phyloP scores from a whole-genome alignment of 1,140 invertebrate genomes.

The Cydia strobilella region DNA sequence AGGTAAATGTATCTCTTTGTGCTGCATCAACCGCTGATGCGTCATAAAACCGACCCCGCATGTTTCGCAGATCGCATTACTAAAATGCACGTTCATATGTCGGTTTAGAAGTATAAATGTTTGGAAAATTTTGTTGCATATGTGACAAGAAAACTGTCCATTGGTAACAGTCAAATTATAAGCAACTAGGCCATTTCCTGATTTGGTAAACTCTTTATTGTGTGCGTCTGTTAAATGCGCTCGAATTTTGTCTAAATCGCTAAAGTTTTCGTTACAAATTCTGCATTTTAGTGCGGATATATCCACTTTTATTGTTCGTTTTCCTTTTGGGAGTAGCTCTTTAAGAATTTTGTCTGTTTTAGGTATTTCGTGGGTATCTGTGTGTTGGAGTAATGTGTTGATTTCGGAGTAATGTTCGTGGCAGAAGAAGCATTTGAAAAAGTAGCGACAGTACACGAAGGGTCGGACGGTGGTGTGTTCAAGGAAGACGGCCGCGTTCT shows the following conservation, averaged over 20 bases:
- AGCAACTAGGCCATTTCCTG: constrained; percentile 56
- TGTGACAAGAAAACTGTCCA: constrained; percentile 55
- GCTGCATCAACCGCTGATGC: constrained; percentile 60
- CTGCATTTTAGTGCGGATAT: constrained; percentile 59
- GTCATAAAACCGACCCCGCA: constrained; percentile 70
- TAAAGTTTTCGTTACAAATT: constrained; percentile 44
- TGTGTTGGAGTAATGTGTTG: constrained; percentile 50
- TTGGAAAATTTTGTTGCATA: constrained; percentile 57
- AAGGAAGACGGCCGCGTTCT: constrained; percentile 55
- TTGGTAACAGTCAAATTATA: constrained; percentile 55
- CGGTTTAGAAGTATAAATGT: constrained; percentile 62
- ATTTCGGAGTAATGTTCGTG: constrained; percentile 55
- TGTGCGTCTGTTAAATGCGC: constrained; percentile 51
- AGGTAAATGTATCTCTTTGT: constrained; percentile 60
- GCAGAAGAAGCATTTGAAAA: constrained; percentile 68
- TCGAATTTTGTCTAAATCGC: constrained; percentile 49
- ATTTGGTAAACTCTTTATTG: constrained; percentile 50
- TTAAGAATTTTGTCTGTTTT: constrained; percentile 48
- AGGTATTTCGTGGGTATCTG: constrained; percentile 43
- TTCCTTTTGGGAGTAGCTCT: constrained; percentile 54
- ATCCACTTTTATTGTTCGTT: constrained; percentile 57
- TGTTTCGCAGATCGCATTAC: constrained; percentile 63
- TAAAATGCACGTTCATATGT: constrained; percentile 68
- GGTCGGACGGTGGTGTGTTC: constrained; percentile 54
- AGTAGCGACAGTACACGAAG: constrained; percentile 60